Base-by-base conservation (phyloP, 2,113 vertebrate genomes). In the Neolamprologus kungweensis region DNA sequence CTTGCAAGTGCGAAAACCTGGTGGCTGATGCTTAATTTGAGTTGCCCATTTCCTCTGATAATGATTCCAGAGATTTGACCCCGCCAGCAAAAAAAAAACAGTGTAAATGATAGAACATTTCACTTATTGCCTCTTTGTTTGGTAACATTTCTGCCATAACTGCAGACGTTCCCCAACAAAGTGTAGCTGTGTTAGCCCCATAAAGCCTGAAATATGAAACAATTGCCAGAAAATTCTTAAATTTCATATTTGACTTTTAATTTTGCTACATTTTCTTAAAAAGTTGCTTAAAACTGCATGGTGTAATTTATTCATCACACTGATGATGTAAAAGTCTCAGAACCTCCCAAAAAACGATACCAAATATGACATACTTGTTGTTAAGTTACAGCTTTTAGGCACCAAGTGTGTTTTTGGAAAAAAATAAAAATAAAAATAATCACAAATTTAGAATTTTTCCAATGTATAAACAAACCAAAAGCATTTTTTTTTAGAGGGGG, bases 371-470 rank as follows among this genome's bases (percentile, higher is more conserved):
- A 60, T 31, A 31, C 26, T 60, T 31, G 3, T 16, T 58, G 55
- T 0, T 31, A 33, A 63, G 58, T 35, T 35, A 63, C 31, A 19
- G 31, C 31, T 63, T 63, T 35, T 35, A 63, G 17, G 17, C 31
- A 35, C 31, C 31, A 35, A 63, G 58, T 1, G 9, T 19, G 58
- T 2, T 60, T 31, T 60, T 60, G 26, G 55, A 2, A 58, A 26
- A 8, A 8, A 0, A 2, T 0, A 14, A 5, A 26, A 26, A 14
- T 2, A 28, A 31, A 31, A 60, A 60, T 6, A 60, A 60, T 60
- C 57, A 31, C 4, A 2, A 63, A 63, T 35, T 63, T 35, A 2
- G 58, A 19, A 35, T 63, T 19, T 63, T 63, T 35, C 58, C 16
- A 10, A 33, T 33, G 58, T 19, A 63, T 33, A 63, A 19, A 63